Evolutionary conservation across 2,888 invertebrate species (phyloP).

Genomic region (Rapana venosa): DNA sequence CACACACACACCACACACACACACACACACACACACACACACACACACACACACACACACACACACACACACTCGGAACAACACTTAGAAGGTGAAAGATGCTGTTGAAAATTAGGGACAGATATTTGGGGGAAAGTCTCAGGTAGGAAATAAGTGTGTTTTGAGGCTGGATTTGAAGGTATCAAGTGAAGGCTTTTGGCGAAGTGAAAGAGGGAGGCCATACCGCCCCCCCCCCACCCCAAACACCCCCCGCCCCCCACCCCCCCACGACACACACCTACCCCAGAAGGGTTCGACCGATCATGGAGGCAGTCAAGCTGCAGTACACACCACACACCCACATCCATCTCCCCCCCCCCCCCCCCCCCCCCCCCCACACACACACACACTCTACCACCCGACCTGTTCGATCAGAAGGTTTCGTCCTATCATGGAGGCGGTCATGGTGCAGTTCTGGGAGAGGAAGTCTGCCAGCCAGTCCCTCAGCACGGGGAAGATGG

Average conservation of each 20-base stretch:
- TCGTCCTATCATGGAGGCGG: slow-evolving; percentile 74
- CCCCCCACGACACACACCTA: slow-evolving; percentile 45
- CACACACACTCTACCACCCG: not conserved
- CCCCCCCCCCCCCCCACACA: no score
- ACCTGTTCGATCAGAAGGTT: slow-evolving; percentile 77
- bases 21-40: not conserved
- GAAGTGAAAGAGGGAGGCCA: no score
- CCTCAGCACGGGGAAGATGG: slow-evolving; percentile 75
- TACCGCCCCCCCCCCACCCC: not conserved
- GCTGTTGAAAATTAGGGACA: no score
- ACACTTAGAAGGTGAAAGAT: no score
- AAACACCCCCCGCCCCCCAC: not conserved
- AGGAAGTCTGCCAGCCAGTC: slow-evolving; percentile 77
- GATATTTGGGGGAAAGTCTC: no score
- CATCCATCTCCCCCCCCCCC: not conserved
- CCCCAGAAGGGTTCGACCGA: slow-evolving; percentile 76
- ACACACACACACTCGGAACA: no score
- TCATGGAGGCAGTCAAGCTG: slow-evolving; percentile 74
- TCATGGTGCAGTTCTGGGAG: slow-evolving; percentile 73
- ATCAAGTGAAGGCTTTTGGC: no score
- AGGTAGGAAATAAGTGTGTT: no score
- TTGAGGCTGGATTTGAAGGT: no score
- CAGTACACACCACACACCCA: slow-evolving; percentile 52
- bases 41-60: not conserved
- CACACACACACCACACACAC: not conserved